Conservation (phyloP, 2,113 vertebrate species). For the Sapajus apella region DNA sequence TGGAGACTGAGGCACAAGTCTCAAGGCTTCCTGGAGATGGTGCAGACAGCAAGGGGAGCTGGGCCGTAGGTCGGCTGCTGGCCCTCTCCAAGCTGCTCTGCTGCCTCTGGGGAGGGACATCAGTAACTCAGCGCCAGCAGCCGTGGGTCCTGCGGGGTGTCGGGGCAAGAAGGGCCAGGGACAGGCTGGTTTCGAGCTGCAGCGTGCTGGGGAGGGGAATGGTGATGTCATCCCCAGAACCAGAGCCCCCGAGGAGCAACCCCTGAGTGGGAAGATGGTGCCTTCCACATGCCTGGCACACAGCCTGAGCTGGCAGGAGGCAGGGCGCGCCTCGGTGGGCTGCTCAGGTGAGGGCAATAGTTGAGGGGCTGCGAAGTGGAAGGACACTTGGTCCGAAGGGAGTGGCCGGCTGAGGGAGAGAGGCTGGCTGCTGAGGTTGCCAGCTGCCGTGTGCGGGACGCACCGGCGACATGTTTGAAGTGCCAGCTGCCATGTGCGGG, state of each 20-base stretch:
- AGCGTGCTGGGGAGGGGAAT: rapidly evolving
- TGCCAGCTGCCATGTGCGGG: rapidly evolving
- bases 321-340: rapidly evolving
- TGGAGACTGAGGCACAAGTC: background rate
- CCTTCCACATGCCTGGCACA: background rate
- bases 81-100: background rate
- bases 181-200: background rate
- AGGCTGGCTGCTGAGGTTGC: background rate
- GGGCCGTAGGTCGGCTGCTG: background rate
- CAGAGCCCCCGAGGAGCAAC: no score
- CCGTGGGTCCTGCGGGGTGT: background rate
- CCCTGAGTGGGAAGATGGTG: background rate
- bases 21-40: background rate
- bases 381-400: rapidly evolving
- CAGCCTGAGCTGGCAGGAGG: rapidly evolving
- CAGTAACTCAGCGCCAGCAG: rapidly evolving
- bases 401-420: no score
- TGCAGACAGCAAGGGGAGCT: rapidly evolving
- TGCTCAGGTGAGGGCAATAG: background rate
- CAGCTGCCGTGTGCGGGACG: rapidly evolving
- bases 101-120: rapidly evolving
- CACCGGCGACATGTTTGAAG: rapidly evolving
- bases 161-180: no score
- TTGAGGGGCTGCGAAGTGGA: background rate
- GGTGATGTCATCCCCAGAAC: background rate